Base-by-base conservation (phyloP, 2,888 invertebrate genomes). In the Zygogramma bicolorata region DNA sequence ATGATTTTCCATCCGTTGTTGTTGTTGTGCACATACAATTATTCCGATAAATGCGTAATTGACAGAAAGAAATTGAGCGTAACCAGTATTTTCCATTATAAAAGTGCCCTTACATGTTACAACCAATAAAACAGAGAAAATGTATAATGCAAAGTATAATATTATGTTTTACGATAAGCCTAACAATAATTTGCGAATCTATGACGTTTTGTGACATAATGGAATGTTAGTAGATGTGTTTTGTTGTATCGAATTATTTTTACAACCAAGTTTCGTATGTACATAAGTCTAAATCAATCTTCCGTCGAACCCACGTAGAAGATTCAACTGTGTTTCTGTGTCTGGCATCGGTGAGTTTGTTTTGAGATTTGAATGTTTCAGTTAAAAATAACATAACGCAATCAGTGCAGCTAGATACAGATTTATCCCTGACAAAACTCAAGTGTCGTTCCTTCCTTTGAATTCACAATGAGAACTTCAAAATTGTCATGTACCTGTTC, bases 141-240 rank as follows among this genome's bases (percentile, higher is more conserved):
- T 60, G 7, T 58, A 42, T 67, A 65, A 29, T 22, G 15, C 42
- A 46, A 75, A 75, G 75, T 75, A 73, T 67, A 25, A 61, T 75
- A 70, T 70, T 67, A 68, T 75, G 75, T 75, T 75, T 38, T 15
- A 6, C 42, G 73, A 75, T 75, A 75, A 75, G 53, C 15, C 60
- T 18, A 4, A 59, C 68, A 66, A 75, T 72, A 63, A 73, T 72
- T 75, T 70, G 20, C 65, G 18, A 58, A 62, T 68, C 59, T 34
- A 62, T 61, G 40, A 70, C 57, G 20, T 20, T 42, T n/a, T 25
- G 13, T 46, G 67, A 71, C 61, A 57, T 63, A 61, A 62, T 22
- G 22, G 27, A 61, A 38, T 22, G 61, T 34, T 22, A 40, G 7
- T 40, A 40, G 18, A 25, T 20, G n/a, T 38, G 6, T 22, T 34